Conservation (phyloP, 2,113 vertebrate species). For the Danionella cerebrum region DNA sequence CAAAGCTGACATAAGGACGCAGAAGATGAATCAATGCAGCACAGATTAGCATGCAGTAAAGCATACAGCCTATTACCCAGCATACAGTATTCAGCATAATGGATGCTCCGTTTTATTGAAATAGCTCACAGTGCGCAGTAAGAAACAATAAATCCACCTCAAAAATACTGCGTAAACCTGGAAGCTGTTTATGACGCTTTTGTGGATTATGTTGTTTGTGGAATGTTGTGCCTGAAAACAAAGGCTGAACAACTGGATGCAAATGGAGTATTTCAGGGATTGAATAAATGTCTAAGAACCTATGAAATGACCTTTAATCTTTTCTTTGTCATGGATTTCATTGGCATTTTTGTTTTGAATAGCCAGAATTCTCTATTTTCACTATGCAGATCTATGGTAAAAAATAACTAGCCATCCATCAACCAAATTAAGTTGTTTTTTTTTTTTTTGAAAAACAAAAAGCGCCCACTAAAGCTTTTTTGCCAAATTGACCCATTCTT, state of each 20-base stretch:
- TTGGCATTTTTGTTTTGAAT: too few species aligned
- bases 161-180: too few species aligned
- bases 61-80: background rate
- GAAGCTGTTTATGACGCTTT: too few species aligned
- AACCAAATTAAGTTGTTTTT: conserved; percentile 45
- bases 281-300: too few species aligned
- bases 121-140: background rate
- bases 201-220: too few species aligned
- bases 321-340: too few species aligned
- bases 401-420: conserved; percentile 60
- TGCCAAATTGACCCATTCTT: conserved; percentile 57
- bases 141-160: background rate
- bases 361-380: too few species aligned
- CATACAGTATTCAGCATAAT: background rate
- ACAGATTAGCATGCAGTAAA: background rate
- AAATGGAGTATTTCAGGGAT: too few species aligned
- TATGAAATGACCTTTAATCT: too few species aligned
- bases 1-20: background rate
- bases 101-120: background rate
- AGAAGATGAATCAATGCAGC: background rate
- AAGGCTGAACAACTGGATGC: too few species aligned
- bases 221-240: too few species aligned
- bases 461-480: conserved; percentile 41
- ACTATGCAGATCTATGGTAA: too few species aligned
- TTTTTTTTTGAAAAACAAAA: conserved; percentile 44